Percentiles rank a stretch among this genome's conserved stretches.
phyloP scores from a whole-genome alignment of 37 sponge, comb jelly and placozoan genomes.

The Dysidea cf. avara region DNA sequence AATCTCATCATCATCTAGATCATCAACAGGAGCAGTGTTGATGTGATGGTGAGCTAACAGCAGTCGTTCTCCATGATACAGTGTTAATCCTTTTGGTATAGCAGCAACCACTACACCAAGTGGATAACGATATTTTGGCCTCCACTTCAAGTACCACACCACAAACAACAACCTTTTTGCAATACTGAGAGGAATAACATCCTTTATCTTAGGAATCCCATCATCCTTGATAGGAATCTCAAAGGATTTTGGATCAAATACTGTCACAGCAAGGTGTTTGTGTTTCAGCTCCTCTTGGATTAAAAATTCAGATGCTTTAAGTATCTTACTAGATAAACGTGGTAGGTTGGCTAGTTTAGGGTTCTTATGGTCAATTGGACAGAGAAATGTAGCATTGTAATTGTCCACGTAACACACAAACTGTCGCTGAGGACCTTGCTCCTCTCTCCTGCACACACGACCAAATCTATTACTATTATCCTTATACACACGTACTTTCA shows the following conservation, averaged over 20 bases:
- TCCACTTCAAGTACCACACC: constrained; percentile 44
- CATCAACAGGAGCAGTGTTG: not conserved
- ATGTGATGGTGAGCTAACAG: constrained; percentile 32
- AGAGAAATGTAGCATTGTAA: constrained; percentile 37
- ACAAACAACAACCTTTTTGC: constrained; percentile 55
- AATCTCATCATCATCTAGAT: not conserved
- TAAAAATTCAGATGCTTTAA: not conserved
- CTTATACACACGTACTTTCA: constrained; percentile 30
- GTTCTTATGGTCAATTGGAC: constrained; percentile 47
- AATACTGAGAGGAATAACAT: constrained; percentile 44
- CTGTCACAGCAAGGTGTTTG: constrained; percentile 33
- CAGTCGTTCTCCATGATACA: constrained; percentile 46
- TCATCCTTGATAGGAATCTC: not conserved
- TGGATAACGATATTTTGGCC: constrained; percentile 26
- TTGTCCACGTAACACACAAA: constrained; percentile 50
- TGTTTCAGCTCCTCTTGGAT: not conserved
- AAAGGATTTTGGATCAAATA: constrained; percentile 22
- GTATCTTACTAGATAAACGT: constrained; percentile 35
- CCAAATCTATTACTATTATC: constrained; percentile 34
- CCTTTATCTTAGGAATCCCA: constrained; percentile 40
- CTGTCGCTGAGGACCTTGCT: constrained; percentile 9
- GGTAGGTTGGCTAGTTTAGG: constrained; percentile 67
- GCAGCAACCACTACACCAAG: constrained; percentile 51
- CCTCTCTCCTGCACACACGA: constrained; percentile 14
- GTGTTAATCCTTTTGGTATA: constrained; percentile 23